phyloP scores from a whole-genome alignment of 1,140 invertebrate genomes.

The Drosophila eugracilis region DNA sequence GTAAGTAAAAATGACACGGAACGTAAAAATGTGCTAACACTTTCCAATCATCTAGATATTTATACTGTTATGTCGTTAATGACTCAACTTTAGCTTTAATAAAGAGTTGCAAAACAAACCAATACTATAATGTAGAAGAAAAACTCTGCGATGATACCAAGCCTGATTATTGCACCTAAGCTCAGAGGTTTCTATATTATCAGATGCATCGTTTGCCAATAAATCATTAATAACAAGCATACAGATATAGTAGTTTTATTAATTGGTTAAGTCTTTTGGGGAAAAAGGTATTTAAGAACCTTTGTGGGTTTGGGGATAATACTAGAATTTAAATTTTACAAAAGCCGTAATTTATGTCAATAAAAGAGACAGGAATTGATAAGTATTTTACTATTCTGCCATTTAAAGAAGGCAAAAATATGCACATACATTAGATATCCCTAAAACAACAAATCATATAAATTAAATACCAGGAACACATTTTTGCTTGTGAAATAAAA shows the following conservation, averaged over 20 bases:
- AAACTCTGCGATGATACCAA: neutral
- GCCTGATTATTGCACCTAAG: conserved; percentile 34
- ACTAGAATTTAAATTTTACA: too few species aligned
- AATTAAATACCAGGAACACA: neutral
- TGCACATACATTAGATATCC: too few species aligned
- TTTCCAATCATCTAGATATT: conserved; percentile 23
- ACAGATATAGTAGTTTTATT: neutral
- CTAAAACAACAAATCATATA: too few species aligned
- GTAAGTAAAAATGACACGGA: conserved; percentile 1
- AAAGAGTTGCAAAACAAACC: neutral
- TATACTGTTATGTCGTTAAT: conserved; percentile 17
- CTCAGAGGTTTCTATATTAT: neutral
- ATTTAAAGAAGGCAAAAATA: too few species aligned
- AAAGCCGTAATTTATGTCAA: too few species aligned
- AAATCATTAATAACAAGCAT: neutral
- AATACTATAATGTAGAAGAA: conserved; percentile 21
- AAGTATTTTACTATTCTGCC: too few species aligned
- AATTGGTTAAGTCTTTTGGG: neutral
- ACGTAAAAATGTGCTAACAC: neutral
- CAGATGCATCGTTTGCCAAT: conserved; percentile 1
- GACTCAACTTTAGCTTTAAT: neutral
- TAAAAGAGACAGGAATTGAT: too few species aligned
- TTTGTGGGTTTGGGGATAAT: neutral
- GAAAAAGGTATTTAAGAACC: neutral
- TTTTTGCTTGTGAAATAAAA: neutral